These are phyloP conservation scores for Synanthedon formicaeformis DNA, from an alignment of 2,888 invertebrate genomes.

Conservation along the genomic window DNA sequence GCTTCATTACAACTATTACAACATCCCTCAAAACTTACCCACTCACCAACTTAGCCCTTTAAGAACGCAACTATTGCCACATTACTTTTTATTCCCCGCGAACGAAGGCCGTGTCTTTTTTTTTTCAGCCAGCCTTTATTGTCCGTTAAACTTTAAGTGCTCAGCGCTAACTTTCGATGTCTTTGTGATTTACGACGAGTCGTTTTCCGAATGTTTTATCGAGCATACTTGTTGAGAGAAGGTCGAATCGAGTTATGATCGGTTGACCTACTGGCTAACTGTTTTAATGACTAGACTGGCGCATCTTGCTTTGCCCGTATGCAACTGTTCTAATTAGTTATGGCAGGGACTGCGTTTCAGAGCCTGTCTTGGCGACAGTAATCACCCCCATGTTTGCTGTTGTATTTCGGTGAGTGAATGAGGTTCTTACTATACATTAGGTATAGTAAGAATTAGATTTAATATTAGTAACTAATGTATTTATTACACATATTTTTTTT, in stretches of 20 bases:
- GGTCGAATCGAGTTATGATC: conserved; percentile 48
- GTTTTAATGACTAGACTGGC: conserved; percentile 8
- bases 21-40: conserved; percentile 66
- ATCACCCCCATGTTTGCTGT: too few relatives aligned
- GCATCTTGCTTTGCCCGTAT: not conserved
- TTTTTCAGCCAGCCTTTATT: conserved; percentile 62
- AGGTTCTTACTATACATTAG: too few relatives aligned
- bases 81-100: conserved; percentile 59
- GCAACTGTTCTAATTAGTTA: too few relatives aligned
- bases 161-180: conserved; percentile 66
- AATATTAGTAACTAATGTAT: too few relatives aligned
- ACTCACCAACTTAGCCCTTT: conserved; percentile 64
- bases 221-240: conserved; percentile 68
- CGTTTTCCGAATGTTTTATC: conserved; percentile 66
- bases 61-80: conserved; percentile 50
- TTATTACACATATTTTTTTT: too few relatives aligned
- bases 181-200: conserved; percentile 63
- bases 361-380: too few relatives aligned
- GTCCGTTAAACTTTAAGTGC: conserved; percentile 70
- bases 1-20: conserved; percentile 67
- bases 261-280: conserved; percentile 37
- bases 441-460: too few relatives aligned
- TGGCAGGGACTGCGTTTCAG: too few relatives aligned
- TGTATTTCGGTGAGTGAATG: too few relatives aligned
- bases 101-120: conserved; percentile 38